Evolutionary conservation across 2,888 invertebrate species (phyloP).

Genomic region (Ectropis crepuscularia): DNA sequence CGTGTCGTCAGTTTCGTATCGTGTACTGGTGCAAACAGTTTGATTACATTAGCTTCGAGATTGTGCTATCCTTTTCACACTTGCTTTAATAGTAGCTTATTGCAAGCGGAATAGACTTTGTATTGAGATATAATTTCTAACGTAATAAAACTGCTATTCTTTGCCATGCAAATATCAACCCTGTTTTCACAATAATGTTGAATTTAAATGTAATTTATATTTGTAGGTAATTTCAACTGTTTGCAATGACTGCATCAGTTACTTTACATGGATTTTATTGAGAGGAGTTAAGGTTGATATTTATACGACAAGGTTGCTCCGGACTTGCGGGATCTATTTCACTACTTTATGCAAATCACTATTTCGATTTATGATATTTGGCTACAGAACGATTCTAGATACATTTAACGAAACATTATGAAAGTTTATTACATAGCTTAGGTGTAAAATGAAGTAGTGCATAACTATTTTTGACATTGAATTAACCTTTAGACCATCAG

Average conservation of each 20-base stretch:
- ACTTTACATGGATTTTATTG: neutral
- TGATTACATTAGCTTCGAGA: no score
- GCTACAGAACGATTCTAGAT: neutral
- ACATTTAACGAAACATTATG: neutral
- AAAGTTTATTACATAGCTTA: conserved; percentile 1
- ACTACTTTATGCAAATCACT: conserved; percentile 14
- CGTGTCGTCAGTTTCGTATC: conserved; percentile 21
- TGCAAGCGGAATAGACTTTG: no score
- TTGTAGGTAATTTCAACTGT: no score
- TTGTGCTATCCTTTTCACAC: no score
- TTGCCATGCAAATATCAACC: no score
- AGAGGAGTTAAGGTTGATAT: neutral
- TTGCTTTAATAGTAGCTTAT: no score
- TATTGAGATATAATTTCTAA: no score
- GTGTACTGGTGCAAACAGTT: neutral
- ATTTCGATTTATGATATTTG: conserved; percentile 5
- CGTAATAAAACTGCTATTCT: no score
- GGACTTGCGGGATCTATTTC: conserved; percentile 28
- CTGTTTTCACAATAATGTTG: neutral
- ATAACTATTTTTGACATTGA: neutral
- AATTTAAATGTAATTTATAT: neutral
- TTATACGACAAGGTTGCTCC: conserved; percentile 18
- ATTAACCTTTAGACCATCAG: neutral
- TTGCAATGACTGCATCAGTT: no score
- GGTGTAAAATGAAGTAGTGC: neutral